Percentiles rank a stretch among this genome's conserved stretches.
Evolutionary conservation across 1,140 invertebrate genomes (phyloP).

Genomic region (Hormaphis cornu): DNA sequence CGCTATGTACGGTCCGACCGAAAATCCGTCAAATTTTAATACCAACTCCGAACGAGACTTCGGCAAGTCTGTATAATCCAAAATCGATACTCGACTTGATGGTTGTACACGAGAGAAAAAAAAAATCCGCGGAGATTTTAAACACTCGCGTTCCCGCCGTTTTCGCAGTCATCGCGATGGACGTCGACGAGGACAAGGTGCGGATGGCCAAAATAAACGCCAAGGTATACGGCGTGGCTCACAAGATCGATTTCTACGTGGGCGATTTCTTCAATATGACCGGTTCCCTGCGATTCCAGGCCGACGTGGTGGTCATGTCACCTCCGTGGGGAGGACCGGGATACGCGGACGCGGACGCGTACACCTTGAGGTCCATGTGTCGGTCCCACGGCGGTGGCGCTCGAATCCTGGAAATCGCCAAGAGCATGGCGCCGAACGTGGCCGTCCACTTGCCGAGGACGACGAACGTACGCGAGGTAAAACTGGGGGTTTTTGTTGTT

Average conservation of each 20-base stretch:
- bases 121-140: too few relatives aligned
- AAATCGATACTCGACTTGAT: too few relatives aligned
- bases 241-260: conserved; percentile 86
- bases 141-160: too few relatives aligned
- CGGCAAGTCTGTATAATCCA: too few relatives aligned
- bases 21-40: too few relatives aligned
- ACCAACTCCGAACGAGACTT: too few relatives aligned
- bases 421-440: conserved; percentile 63
- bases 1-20: too few relatives aligned
- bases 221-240: conserved; percentile 72
- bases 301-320: conserved; percentile 84
- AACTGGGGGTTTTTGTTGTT: too few relatives aligned
- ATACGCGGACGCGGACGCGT: background rate
- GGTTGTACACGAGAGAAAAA: too few relatives aligned
- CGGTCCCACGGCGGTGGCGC: conserved; percentile 54
- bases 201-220: conserved; percentile 82
- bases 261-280: conserved; percentile 74
- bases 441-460: conserved; percentile 85
- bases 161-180: conserved; percentile 79
- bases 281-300: conserved; percentile 49
- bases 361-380: background rate
- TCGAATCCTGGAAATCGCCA: conserved; percentile 53
- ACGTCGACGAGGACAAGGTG: conserved; percentile 84
- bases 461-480: conserved; percentile 73
- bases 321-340: conserved; percentile 94